Evolutionary conservation across 2,113 vertebrate species (phyloP), one percentile per base, ranked within the genome.

Genomic region (Todiramphus saurophagus): DNA sequence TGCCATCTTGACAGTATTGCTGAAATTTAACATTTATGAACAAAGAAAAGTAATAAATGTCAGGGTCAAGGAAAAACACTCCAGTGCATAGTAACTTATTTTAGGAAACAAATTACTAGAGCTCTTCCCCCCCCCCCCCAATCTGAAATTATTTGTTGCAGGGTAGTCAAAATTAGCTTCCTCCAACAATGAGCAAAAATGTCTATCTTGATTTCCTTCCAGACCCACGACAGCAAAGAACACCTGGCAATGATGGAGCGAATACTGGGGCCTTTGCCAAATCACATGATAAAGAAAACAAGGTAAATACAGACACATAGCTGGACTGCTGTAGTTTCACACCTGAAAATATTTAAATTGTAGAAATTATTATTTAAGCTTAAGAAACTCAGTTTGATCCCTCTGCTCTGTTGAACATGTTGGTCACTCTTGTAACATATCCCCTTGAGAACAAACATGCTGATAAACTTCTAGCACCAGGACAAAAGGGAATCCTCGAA

Each of bases 221-320:
- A 99, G 98, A 98, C 99, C 7, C 98, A 98, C 23, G 97, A 99
- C 89, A 99, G 98, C 92, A 98, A 98, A 95, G 98, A 99, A 63
- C 99, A 99, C 87, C 98, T 99, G 41, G 99, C 99, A 70, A 99
- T 99, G 99, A 99, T 99, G 99, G 98, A 99, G 95, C 97, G 98
- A 87, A 98, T 99, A 85, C 94, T 99, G 53, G 98, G 98, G 44
- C 98, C 99, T 48, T 96, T 99, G 66, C 98, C 98, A 23, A 56
- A 95, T 69, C 96, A 99, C 31, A 98, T 98, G 89, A 97, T 99
- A 64, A 97, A 98, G 96, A 99, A 98, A 98, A 99, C 98, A 11
- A 98, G 97, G 99, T 99, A 97, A 75, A 94, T 69, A 9, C 9
- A 37, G 37, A 37, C 37, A 74, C 23, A 3, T n/a, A 19, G 7